Evolutionary conservation across 2,888 invertebrate genomes (phyloP), one percentile per base, ranked within the genome.

Genomic region (Philopedon plagiatum): DNA sequence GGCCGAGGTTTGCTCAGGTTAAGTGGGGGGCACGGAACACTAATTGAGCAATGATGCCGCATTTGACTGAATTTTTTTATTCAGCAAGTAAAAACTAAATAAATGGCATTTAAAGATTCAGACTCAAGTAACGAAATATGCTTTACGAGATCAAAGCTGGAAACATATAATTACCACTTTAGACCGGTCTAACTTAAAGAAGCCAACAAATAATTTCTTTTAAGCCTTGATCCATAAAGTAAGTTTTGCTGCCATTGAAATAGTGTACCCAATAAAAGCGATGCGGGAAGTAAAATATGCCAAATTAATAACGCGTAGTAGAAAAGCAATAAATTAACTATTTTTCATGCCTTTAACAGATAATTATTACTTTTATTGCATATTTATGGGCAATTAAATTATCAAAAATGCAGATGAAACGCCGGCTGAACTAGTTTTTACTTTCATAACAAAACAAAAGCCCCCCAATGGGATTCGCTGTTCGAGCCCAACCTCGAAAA

Each of bases 361-460:
- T 34, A 58, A 58, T 66, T 58, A 32, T 21, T 23, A n/a, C 15
- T 44, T 34, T 66, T 57, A 66, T 58, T 66, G 66, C 66, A 66
- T 46, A 58, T 66, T 61, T 61, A 58, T 66, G 64, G 23, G 41
- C 15, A 65, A 65, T 56, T 39, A 39, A 32, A 57, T 74, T 67
- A 62, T 56, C 67, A 37, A 65, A 65, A 61, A 70, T 70, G 63
- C 70, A 70, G 63, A 62, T 70, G 57, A 49, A 37, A 21, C 41
- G 44, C 58, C 58, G 26, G 39, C 41, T 64, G 63, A 70, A 64
- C 70, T 70, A 70, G 63, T 64, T 70, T 69, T 70, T 34, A 56
- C 58, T 64, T 68, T 68, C 67, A 68, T 68, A 68, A 68, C 60
- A 68, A 54, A 68, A 54, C 57, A 44, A 46, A 58, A 11, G 29